phyloP scores from a whole-genome alignment of 2,113 vertebrate species.

The Osmerus mordax region DNA sequence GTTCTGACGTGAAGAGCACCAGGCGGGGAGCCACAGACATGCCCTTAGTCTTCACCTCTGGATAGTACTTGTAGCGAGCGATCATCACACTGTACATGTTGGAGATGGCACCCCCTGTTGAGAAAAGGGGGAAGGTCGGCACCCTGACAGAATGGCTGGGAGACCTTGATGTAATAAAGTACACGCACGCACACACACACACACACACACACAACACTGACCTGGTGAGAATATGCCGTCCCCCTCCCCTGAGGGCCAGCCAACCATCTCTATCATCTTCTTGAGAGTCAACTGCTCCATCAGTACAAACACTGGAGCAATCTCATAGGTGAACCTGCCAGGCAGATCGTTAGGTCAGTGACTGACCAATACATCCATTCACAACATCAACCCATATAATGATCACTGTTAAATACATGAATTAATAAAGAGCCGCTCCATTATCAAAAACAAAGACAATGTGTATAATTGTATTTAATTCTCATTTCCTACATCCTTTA shows the following conservation, averaged over 20 bases:
- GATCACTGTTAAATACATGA: background rate
- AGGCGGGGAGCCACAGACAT: constrained; percentile 93
- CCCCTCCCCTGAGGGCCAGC: constrained; percentile 91
- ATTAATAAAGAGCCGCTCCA: background rate
- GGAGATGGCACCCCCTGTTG: constrained; percentile 92
- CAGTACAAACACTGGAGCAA: constrained; percentile 96
- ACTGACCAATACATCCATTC: background rate
- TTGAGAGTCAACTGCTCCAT: constrained; percentile 99
- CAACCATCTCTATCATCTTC: constrained; percentile 98
- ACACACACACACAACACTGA: constrained; percentile 32
- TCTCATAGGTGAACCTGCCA: constrained; percentile 98
- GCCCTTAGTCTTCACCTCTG: constrained; percentile 97
- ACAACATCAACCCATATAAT: background rate
- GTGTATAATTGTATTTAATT: too few relatives aligned
- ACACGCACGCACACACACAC: background rate
- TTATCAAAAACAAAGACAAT: background rate
- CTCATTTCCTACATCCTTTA: background rate
- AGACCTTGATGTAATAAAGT: background rate
- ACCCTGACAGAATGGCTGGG: background rate
- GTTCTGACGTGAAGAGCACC: constrained; percentile 97
- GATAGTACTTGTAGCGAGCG: constrained; percentile 96
- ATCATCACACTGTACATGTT: constrained; percentile 99
- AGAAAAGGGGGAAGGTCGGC: constrained; percentile 28
- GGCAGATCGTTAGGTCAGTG: constrained; percentile 10
- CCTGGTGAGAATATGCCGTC: constrained; percentile 98